Evolutionary conservation across 2,113 vertebrate species (phyloP), one percentile per base, ranked within the genome.

Genomic region (Salvator merianae): DNA sequence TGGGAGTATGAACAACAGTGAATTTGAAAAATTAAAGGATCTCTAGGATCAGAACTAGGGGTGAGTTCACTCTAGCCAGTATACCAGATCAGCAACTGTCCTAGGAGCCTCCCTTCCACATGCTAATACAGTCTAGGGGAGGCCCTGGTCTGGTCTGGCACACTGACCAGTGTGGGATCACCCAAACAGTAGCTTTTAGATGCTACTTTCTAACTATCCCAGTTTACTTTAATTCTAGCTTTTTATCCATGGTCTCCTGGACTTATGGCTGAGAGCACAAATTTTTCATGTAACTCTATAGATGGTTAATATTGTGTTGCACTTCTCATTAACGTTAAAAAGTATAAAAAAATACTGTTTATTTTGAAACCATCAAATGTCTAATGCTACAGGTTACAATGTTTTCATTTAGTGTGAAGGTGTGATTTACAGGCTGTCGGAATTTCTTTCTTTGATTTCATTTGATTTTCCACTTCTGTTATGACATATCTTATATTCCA

Each of bases 321-420:
- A 14, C 79, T 79, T 10, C 72, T 43, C 80, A 68, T 82, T 10
- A 28, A 14, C 65, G 0, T 0, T 81, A 81, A 86, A 92, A 93
- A 50, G 81, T 62, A 59, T 76, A 47, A 36, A 79, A 70, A 75
- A 79, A 73, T 59, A 84, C 84, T 83, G 68, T 70, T 81, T 63
- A 4, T 66, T 81, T 86, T 86, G 53, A 87, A 85, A 4, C 63
- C 59, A 50, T 81, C 76, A 75, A 88, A 88, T 88, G 84, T 82
- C 87, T 77, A 63, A 40, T 88, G 91, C 28, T 77, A 80, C 82
- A 84, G 86, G 87, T 90, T 86, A 89, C 50, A 85, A 86, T 88
- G 81, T 86, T 84, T 68, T 53, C 87, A 62, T 87, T 89, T 84
- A 79, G 20, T 85, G 88, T 84, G 79, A 34, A 55, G 3, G 18